phyloP scores from a whole-genome alignment of 2,888 invertebrate species.

The Vesta saturnalis region DNA sequence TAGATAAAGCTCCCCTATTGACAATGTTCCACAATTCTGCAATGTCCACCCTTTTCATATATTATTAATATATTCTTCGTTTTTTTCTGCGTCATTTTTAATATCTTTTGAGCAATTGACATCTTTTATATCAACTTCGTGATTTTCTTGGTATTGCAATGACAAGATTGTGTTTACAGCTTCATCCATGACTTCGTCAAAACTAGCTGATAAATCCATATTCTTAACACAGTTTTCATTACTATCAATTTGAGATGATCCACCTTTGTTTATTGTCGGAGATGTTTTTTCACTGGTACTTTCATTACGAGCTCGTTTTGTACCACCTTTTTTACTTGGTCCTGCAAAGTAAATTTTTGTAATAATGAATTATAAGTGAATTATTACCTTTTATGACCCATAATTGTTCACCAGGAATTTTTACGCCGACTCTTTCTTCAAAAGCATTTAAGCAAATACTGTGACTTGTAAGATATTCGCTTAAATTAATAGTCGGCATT shows the following conservation, averaged over 20 bases:
- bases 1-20: slow-evolving; percentile 89
- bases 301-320: slow-evolving; percentile 59
- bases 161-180: slow-evolving; percentile 56
- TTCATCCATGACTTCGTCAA: slow-evolving; percentile 50
- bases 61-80: slow-evolving; percentile 56
- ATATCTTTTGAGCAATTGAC: slow-evolving; percentile 50
- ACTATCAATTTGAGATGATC: slow-evolving; percentile 36
- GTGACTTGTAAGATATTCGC: slow-evolving; percentile 80
- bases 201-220: too few species aligned
- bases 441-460: slow-evolving; percentile 82
- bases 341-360: slow-evolving; percentile 38
- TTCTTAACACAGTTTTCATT: slow-evolving; percentile 44
- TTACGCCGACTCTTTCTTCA: slow-evolving; percentile 74
- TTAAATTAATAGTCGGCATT: slow-evolving; percentile 77
- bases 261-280: slow-evolving; percentile 20
- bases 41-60: slow-evolving; percentile 81
- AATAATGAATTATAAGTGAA: not conserved
- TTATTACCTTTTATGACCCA: slow-evolving; percentile 46
- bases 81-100: slow-evolving; percentile 41
- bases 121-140: slow-evolving; percentile 64
- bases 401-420: slow-evolving; percentile 63
- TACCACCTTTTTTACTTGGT: slow-evolving; percentile 59
- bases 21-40: slow-evolving; percentile 79
- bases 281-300: slow-evolving; percentile 49
- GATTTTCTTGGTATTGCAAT: slow-evolving; percentile 46